Conservation (phyloP, 2,888 invertebrate species). For the Patella depressa region DNA sequence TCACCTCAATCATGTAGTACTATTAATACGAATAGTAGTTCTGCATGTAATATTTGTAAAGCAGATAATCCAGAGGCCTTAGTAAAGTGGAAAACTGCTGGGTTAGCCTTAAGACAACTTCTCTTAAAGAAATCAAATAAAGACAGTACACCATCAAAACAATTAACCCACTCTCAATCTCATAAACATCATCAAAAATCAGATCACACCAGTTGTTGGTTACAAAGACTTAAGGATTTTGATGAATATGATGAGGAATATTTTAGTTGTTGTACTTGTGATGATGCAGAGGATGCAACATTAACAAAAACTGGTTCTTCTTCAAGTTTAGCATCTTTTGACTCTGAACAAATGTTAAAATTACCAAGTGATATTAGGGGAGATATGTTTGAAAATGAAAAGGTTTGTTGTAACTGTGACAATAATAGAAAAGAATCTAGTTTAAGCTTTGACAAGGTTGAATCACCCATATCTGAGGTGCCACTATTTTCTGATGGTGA, state of each 20-base stretch:
- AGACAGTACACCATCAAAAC: not conserved
- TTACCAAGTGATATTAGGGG: not conserved
- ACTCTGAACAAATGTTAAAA: not conserved
- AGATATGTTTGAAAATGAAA: not conserved
- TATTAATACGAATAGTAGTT: too few species aligned
- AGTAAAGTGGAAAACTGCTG: slow-evolving; percentile 6
- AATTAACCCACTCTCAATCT: not conserved
- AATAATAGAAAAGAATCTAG: too few species aligned
- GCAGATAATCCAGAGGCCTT: not conserved
- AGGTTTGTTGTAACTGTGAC: too few species aligned
- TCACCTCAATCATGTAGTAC: too few species aligned
- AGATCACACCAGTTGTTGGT: slow-evolving; percentile 1
- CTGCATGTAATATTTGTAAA: not conserved
- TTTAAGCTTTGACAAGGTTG: too few species aligned
- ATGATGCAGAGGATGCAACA: not conserved
- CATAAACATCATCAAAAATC: not conserved
- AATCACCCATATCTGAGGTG: too few species aligned
- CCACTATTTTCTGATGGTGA: too few species aligned
- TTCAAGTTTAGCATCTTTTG: not conserved
- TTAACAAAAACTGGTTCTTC: slow-evolving; percentile 1
- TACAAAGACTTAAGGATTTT: slow-evolving; percentile 7
- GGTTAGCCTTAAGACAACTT: slow-evolving; percentile 1
- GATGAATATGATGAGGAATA: slow-evolving; percentile 4
- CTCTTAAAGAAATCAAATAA: not conserved
- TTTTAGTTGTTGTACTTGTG: slow-evolving; percentile 2